Percentiles rank a stretch among this genome's conserved stretches.
phyloP scores from a whole-genome alignment of 2,797 vertebrate species.

The Decapterus maruadsi region DNA sequence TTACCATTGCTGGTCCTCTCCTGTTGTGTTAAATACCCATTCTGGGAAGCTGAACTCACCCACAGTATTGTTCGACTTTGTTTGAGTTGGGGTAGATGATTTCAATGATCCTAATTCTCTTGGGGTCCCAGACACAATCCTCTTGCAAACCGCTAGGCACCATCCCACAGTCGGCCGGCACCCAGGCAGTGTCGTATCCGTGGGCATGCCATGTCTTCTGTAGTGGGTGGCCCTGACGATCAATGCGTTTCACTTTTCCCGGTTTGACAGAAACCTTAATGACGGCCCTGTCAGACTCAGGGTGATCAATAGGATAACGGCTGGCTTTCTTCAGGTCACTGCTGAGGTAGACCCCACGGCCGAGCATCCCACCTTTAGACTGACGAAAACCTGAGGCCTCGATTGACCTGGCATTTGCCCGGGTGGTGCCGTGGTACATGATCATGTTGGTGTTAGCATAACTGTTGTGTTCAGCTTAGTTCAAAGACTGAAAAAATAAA shows the following conservation, averaged over 20 bases:
- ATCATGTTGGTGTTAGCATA: too few species aligned
- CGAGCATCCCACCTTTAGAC: conserved; percentile 70
- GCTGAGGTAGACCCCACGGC: conserved; percentile 80
- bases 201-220: conserved; percentile 63
- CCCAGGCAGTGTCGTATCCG: conserved; percentile 76
- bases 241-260: conserved; percentile 79
- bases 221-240: conserved; percentile 53
- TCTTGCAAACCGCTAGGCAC: conserved; percentile 61
- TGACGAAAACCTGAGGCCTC: conserved; percentile 2
- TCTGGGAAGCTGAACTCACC: too few species aligned
- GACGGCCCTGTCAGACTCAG: conserved; percentile 45
- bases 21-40: too few species aligned
- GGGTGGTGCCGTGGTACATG: conserved; percentile 82
- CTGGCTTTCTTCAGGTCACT: conserved; percentile 78
- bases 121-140: conserved; percentile 81
- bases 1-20: too few species aligned
- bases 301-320: conserved; percentile 48
- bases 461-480: too few species aligned
- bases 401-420: fast-evolving
- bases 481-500: too few species aligned
- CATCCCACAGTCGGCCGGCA: conserved; percentile 71
- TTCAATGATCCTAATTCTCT: fast-evolving
- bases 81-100: not conserved
- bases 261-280: conserved; percentile 65
- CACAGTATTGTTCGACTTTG: too few species aligned